Evolutionary conservation across 2,113 vertebrate species (phyloP).

Genomic region (Grallaria varia): DNA sequence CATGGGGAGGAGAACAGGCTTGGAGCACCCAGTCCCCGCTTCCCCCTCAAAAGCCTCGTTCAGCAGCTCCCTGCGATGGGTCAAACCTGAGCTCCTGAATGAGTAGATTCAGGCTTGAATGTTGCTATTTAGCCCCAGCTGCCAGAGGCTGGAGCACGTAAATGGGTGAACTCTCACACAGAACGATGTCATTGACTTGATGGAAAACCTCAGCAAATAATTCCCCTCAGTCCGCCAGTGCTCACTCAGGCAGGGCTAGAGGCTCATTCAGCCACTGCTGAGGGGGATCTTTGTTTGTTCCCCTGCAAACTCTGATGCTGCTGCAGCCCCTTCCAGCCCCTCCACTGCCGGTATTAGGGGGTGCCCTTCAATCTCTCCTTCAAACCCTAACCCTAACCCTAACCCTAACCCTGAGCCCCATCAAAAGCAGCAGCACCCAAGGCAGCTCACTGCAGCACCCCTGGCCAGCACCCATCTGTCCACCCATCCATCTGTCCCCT

Average conservation of each 20-base stretch:
- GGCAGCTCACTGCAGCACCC: accelerated
- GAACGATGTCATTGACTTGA: conserved; percentile 13
- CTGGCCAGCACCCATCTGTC: accelerated
- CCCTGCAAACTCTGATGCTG: background rate
- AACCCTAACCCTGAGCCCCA: background rate
- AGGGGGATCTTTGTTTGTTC: background rate
- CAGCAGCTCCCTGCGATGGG: background rate
- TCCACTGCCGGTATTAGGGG: accelerated
- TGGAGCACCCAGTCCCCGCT: background rate
- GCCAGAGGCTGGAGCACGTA: background rate
- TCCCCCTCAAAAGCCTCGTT: conserved; percentile 13
- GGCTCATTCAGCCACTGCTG: background rate
- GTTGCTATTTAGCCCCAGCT: conserved; percentile 46
- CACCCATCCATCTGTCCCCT: accelerated
- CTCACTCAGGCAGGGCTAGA: background rate
- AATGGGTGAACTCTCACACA: conserved; percentile 25
- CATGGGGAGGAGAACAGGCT: accelerated
- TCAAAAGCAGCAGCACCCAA: background rate
- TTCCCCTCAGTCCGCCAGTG: background rate
- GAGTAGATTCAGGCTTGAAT: conserved; percentile 50
- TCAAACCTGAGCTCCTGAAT: conserved; percentile 26
- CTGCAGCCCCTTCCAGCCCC: background rate
- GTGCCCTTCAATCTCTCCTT: background rate
- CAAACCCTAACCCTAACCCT: too few species aligned
- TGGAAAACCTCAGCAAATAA: conserved; percentile 26